Evolutionary conservation across 2,888 invertebrate genomes (phyloP), one percentile per base, ranked within the genome.

Genomic region (Synergus itoensis): DNA sequence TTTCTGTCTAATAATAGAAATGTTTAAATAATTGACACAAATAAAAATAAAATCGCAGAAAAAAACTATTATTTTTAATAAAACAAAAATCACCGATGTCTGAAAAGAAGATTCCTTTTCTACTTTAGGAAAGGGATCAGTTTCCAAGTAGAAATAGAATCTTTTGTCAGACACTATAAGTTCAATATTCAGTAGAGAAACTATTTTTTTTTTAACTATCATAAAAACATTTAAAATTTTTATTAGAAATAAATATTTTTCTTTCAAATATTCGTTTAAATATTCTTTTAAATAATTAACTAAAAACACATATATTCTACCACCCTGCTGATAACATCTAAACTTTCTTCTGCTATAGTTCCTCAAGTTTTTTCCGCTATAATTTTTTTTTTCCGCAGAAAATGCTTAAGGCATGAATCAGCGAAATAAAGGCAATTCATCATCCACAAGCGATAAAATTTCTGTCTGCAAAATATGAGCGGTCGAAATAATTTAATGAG

Each of bases 401-500:
- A 60, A 60, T 60, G 4, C 0, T 60, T 60, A 28, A 60, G 12
- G 14, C 12, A 60, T 60, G 21, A 60, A 60, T 21, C 21, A 60
- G 60, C 21, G 4, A 21, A 60, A 60, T 28, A 9, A 60, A 21
- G 4, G 60, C 4, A 21, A 60, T 21, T 60, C 21, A 60, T 21
- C 12, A 28, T 60, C 21, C 21, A 11, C 11, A 5, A 0, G 21
- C 60, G 12, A 60, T 60, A 28, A 28, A 60, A 60, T 21, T 8
- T 60, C 60, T 60, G 60, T 60, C 21, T 60, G 60, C 21, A 4
- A 60, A 60, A 21, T 60, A 40, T 73, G 45, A 53, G 53, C n/a
- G 36, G 14, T 48, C 53, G 53, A 73, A 53, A 73, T 53, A 53
- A 36, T 53, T 73, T 53, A 73, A 73, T n/a, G 48, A 36, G 73